Evolutionary conservation across 2,888 invertebrate species (phyloP), one percentile per base, ranked within the genome.

Genomic region (Drosophila formosana): DNA sequence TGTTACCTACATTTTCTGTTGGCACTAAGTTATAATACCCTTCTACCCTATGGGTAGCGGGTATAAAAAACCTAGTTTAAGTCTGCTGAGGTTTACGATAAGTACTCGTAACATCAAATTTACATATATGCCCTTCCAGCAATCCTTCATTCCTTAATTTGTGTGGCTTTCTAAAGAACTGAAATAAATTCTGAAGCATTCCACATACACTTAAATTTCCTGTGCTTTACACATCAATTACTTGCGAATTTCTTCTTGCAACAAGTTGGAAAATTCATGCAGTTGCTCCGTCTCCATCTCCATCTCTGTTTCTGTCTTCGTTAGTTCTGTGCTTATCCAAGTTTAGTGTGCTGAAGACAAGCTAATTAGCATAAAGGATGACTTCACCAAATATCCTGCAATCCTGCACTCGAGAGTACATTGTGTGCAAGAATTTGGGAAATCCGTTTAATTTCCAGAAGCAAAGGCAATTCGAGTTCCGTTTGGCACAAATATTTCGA

Each of bases 401-500:
- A 34, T 43, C 18, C 32, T 51, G 34, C 32, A 30, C 11, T 55
- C 39, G 28, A 39, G 25, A 56, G 25, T 60, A 9, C 53, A 61
- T 65, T 69, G 60, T 68, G 60, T 34, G 53, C 43, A 45, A 8
- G 50, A 41, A 58, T 58, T 60, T 72, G 51, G 87, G 80, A 87
- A 73, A 84, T 87, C 83, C 84, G 75, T 75, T 82, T 78, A 84
- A 84, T 87, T 84, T 84, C 71, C 49, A 55, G 66, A 61, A 52
- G 55, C 32, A 26, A 51, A 13, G 46, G 49, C 53, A 67, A 67
- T 55, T 65, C 62, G 53, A 51, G 41, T 37, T 52, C 41, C 25
- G 52, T 64, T 56, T 53, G 46, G 41, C 50, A 52, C 43, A 62
- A 64, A 77, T 63, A 75, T 69, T 77, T 77, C 55, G 62, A 32